Conservation (phyloP, 2,888 invertebrate species). For the Oligia fasciuncula region DNA sequence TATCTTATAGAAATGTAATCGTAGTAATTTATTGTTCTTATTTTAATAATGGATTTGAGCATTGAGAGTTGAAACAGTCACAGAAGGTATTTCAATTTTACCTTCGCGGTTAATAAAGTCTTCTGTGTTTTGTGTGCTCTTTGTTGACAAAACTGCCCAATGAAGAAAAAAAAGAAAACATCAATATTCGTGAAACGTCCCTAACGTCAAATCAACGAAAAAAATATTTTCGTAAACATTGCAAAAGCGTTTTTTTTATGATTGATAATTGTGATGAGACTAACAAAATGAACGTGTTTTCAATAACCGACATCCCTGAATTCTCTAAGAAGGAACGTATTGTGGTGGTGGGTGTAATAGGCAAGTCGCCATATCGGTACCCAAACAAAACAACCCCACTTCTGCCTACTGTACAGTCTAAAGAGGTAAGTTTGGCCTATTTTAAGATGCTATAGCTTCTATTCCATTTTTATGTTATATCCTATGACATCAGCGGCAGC, state of each 20-base stretch:
- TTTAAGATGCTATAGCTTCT: neutral
- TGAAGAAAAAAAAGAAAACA: neutral
- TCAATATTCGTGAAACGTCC: slow-evolving; percentile 28
- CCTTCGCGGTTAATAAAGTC: rapidly evolving
- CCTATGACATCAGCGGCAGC: neutral
- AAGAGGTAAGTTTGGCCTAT: slow-evolving; percentile 75
- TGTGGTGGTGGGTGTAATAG: slow-evolving; percentile 93
- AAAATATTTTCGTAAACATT: slow-evolving; percentile 43
- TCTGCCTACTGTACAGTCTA: slow-evolving; percentile 85
- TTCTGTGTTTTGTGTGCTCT: neutral
- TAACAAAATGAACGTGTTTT: slow-evolving; percentile 80
- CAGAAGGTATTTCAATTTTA: neutral
- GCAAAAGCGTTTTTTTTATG: slow-evolving; percentile 13
- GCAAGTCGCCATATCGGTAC: slow-evolving; percentile 92
- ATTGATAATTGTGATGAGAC: slow-evolving; percentile 72
- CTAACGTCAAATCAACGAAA: neutral
- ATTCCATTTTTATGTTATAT: neutral
- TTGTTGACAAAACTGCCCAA: neutral
- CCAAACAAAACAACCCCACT: slow-evolving; percentile 92
- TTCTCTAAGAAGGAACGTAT: slow-evolving; percentile 90
- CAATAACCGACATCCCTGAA: slow-evolving; percentile 83
- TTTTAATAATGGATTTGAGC: neutral
- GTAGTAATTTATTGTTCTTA: neutral
- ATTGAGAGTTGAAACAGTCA: neutral
- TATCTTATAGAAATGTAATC: neutral